Evolutionary conservation across 2,888 invertebrate species (phyloP).

Genomic region (Mycalesis mineus): DNA sequence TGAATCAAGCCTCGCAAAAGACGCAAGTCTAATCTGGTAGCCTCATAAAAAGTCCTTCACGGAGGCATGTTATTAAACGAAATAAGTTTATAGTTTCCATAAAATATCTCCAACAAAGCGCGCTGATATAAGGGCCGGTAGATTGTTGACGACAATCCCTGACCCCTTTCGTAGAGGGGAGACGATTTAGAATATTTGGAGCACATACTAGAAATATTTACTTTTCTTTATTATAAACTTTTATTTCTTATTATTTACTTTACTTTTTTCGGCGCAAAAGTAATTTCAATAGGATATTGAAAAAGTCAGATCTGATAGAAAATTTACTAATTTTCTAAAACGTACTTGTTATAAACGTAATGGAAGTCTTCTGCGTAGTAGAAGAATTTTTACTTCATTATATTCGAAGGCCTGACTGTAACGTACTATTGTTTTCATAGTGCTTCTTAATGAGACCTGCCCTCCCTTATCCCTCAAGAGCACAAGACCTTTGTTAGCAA

Average conservation of each 20-base stretch:
- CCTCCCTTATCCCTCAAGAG: background rate
- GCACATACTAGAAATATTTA: background rate
- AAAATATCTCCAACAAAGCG: slow-evolving; percentile 27
- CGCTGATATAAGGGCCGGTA: slow-evolving; percentile 27
- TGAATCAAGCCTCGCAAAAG: background rate
- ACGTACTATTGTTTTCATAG: too few species aligned
- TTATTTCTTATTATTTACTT: too few species aligned
- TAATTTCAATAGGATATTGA: too few species aligned
- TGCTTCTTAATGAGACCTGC: too few species aligned
- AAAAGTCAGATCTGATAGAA: too few species aligned
- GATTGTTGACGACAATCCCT: slow-evolving; percentile 23
- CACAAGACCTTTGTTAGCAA: slow-evolving; percentile 3
- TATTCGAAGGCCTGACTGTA: too few species aligned
- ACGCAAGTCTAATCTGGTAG: slow-evolving; percentile 26
- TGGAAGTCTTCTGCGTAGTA: too few species aligned
- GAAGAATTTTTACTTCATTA: too few species aligned
- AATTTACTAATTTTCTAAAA: too few species aligned
- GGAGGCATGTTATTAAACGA: slow-evolving; percentile 33
- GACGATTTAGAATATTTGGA: background rate
- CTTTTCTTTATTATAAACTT: too few species aligned
- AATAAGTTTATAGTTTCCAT: slow-evolving; percentile 39
- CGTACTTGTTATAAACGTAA: too few species aligned
- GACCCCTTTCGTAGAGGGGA: background rate
- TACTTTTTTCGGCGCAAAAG: too few species aligned
- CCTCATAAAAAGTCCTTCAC: slow-evolving; percentile 30